Conservation (phyloP, 1,140 invertebrate species). For the Scaptomyza graminum region DNA sequence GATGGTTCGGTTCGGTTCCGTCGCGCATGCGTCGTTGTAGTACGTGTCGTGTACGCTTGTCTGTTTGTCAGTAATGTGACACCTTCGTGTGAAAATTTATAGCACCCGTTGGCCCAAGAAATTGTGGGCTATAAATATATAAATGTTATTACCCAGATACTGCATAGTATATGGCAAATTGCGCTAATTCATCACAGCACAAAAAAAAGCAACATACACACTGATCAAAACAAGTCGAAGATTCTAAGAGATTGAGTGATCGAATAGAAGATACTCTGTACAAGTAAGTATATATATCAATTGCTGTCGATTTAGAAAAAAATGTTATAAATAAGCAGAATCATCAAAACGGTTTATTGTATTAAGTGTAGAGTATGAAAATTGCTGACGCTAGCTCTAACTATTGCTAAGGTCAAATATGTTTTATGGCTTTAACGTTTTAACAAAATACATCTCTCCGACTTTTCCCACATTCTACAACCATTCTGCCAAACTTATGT, state of each 20-base stretch:
- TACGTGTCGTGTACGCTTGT: constrained; percentile 46
- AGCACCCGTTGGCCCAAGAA: constrained; percentile 33
- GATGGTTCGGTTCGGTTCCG: not conserved
- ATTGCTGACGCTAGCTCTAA: not conserved
- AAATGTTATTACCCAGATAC: constrained; percentile 34
- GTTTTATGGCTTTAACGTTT: not conserved
- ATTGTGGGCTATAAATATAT: constrained; percentile 41
- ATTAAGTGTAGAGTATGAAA: not conserved
- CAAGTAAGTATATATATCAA: no score
- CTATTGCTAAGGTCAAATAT: not conserved
- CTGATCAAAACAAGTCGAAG: constrained; percentile 10
- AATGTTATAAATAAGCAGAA: not conserved
- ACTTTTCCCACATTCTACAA: not conserved
- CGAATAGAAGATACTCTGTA: constrained; percentile 7
- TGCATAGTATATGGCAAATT: constrained; percentile 59
- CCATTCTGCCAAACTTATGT: not conserved
- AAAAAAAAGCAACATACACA: constrained; percentile 10
- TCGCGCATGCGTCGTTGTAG: constrained; percentile 22
- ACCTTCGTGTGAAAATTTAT: constrained; percentile 81
- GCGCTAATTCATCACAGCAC: constrained; percentile 66
- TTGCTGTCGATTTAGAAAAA: no score
- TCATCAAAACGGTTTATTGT: no score
- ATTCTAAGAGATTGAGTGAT: no score
- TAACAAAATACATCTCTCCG: no score
- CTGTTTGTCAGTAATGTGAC: constrained; percentile 74